Evolutionary conservation across 2,113 vertebrate genomes (phyloP).

Genomic region (Balaeniceps rex): DNA sequence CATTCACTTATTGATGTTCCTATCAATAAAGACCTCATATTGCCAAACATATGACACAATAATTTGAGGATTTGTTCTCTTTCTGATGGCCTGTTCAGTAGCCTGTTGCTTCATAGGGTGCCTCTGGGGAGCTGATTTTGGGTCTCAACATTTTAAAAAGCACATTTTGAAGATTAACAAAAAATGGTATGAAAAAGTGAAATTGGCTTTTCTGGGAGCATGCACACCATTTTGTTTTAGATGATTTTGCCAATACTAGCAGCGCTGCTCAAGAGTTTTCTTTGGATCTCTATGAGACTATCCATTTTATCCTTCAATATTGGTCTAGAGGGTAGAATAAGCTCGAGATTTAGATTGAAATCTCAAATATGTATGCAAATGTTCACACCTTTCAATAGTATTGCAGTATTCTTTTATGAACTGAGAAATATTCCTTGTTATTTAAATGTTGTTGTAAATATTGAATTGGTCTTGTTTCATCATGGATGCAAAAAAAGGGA

Average conservation of each 20-base stretch:
- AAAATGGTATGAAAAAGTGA: neutral
- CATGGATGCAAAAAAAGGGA: neutral
- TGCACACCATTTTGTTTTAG: neutral
- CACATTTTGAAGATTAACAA: neutral
- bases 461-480: conserved; percentile 11
- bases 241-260: neutral
- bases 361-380: neutral
- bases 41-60: neutral
- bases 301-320: neutral
- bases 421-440: conserved; percentile 28
- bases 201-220: neutral
- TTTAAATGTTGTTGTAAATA: conserved; percentile 15
- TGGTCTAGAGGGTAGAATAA: neutral
- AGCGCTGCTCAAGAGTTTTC: neutral
- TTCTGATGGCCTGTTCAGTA: neutral
- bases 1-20: neutral
- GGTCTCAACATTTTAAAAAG: neutral
- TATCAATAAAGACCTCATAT: neutral
- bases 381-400: neutral
- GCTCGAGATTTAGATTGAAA: neutral
- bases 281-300: neutral
- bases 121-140: neutral
- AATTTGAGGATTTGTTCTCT: neutral
- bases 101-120: neutral
- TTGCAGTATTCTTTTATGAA: neutral